Percentiles rank a stretch among this genome's conserved stretches.
Evolutionary conservation across 2,888 invertebrate genomes (phyloP).

Genomic region (Philopedon plagiatum): DNA sequence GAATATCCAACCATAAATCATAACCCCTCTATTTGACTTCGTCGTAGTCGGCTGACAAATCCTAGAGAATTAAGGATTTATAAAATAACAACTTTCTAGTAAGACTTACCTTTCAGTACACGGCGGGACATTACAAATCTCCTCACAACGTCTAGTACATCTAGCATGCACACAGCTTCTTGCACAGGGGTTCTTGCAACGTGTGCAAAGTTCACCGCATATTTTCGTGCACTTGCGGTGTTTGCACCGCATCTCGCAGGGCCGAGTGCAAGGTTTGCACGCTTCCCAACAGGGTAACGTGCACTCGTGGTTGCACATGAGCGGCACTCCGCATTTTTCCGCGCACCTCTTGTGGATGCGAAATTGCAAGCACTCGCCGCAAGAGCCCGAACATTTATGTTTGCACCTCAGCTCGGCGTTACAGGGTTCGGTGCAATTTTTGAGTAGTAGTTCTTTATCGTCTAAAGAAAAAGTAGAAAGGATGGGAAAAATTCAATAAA

Average conservation of each 20-base stretch:
- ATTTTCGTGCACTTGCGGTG: constrained; percentile 71
- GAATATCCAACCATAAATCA: too few relatives aligned
- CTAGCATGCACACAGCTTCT: constrained; percentile 69
- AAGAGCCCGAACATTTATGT: constrained; percentile 72
- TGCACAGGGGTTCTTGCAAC: constrained; percentile 62
- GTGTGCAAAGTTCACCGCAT: constrained; percentile 68
- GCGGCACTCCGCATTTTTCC: constrained; percentile 71
- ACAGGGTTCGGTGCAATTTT: constrained; percentile 70
- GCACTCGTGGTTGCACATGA: constrained; percentile 78
- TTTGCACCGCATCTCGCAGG: constrained; percentile 67
- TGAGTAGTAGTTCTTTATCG: constrained; percentile 56
- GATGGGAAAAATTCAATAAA: too few relatives aligned
- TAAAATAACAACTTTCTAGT: too few relatives aligned
- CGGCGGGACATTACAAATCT: constrained; percentile 68
- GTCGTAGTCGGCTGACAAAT: too few relatives aligned
- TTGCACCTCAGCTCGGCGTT: constrained; percentile 67
- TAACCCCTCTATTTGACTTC: too few relatives aligned
- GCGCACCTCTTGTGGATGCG: constrained; percentile 74
- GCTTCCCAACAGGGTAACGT: constrained; percentile 71
- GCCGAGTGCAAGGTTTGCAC: constrained; percentile 73
- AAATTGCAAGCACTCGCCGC: constrained; percentile 73
- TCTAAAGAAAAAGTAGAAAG: constrained; percentile 26
- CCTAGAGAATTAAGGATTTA: too few relatives aligned
- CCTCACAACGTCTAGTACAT: constrained; percentile 70
- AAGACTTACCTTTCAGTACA: constrained; percentile 63